Conservation (phyloP, 2,113 vertebrate species). For the Climacteris rufus region DNA sequence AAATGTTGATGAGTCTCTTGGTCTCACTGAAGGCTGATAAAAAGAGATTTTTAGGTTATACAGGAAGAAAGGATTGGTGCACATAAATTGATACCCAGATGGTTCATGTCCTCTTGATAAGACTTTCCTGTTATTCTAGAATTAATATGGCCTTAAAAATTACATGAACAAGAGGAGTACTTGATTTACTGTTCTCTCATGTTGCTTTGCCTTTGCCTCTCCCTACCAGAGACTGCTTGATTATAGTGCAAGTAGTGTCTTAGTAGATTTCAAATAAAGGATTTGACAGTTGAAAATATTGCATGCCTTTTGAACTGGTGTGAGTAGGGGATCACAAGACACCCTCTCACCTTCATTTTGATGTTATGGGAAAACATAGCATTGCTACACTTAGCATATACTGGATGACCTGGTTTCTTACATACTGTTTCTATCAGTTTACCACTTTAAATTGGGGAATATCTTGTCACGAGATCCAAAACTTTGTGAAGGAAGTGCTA, state of each 20-base stretch:
- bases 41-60: neutral
- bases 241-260: neutral
- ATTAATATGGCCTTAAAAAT: neutral
- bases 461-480: neutral
- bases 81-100: neutral
- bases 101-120: neutral
- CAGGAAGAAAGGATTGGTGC: neutral
- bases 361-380: accelerated
- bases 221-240: neutral
- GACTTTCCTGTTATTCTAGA: neutral
- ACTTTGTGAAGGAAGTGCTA: neutral
- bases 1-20: neutral
- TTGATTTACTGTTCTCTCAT: neutral
- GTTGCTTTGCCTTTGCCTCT: neutral
- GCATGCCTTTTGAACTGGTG: accelerated
- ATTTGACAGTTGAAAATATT: neutral
- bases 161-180: neutral
- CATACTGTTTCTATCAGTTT: neutral
- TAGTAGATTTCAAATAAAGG: neutral
- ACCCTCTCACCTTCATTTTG: neutral
- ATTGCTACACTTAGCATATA: neutral
- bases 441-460: neutral
- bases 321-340: neutral
- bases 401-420: neutral
- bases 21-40: neutral